Evolutionary conservation across 2,113 vertebrate genomes (phyloP).

Genomic region (Leptobrachium leishanense): DNA sequence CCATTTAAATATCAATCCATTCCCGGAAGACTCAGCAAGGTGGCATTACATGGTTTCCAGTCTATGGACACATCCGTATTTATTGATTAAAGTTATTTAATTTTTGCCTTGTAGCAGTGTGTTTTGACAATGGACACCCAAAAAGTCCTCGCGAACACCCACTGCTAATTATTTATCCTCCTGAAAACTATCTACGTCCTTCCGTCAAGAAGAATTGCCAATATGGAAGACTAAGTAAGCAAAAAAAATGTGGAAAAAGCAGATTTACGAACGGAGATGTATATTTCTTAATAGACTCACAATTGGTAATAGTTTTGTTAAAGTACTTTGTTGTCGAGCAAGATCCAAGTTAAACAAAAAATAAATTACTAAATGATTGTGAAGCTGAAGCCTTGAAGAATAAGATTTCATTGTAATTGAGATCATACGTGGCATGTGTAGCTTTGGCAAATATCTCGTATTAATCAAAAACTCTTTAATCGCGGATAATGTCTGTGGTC

Average conservation of each 20-base stretch:
- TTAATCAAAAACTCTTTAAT: conserved; percentile 85
- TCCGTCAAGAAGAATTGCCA: conserved; percentile 61
- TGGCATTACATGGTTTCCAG: conserved; percentile 69
- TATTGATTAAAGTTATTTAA: too few species aligned
- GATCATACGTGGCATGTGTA: conserved; percentile 82
- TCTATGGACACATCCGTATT: conserved; percentile 69
- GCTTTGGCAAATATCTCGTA: conserved; percentile 75
- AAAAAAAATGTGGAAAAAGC: conserved; percentile 5
- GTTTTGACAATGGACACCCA: conserved; percentile 60
- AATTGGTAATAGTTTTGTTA: conserved; percentile 59
- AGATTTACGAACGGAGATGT: conserved; percentile 5
- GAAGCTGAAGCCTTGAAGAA: conserved; percentile 74
- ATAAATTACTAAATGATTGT: conserved; percentile 73
- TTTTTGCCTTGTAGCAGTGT: conserved; percentile 55
- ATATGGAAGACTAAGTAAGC: conserved; percentile 51
- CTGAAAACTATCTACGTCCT: conserved; percentile 56
- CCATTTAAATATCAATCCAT: conserved; percentile 67
- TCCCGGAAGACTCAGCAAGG: conserved; percentile 69
- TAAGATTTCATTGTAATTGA: conserved; percentile 86
- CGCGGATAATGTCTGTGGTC: conserved; percentile 71
- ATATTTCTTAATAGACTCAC: conserved; percentile 59
- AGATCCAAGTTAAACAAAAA: conserved; percentile 80
- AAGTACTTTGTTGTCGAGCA: conserved; percentile 70
- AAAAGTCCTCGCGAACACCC: conserved; percentile 58
- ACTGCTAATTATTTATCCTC: conserved; percentile 60